A percentile compares a stretch with the other conserved stretches of the same genome.
These are phyloP conservation scores for Eristalis intricaria DNA, from an alignment of 2,888 invertebrate genomes.

Conservation along the genomic window DNA sequence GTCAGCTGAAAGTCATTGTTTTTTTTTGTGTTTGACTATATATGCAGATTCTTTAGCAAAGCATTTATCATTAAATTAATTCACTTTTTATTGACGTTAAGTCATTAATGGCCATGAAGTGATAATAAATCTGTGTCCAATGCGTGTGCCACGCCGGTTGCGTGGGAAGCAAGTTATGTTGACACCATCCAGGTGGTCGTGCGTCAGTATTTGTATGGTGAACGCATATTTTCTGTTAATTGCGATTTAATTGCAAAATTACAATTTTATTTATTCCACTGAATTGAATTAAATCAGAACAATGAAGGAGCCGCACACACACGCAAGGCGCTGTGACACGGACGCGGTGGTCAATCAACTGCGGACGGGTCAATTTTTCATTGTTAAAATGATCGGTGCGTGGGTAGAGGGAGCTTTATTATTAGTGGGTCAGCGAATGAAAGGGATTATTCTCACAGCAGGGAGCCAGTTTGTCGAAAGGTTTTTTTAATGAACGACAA, in stretches of 20 bases:
- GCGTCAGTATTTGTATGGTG: neutral
- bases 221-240: neutral
- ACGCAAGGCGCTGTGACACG: neutral
- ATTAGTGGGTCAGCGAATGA: neutral
- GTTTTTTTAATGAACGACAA: no score
- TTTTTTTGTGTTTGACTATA: neutral
- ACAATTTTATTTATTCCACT: constrained; percentile 2
- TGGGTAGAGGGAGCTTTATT: neutral
- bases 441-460: no score
- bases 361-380: neutral
- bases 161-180: neutral
- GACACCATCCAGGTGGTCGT: neutral
- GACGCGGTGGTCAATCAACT: neutral
- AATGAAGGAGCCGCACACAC: neutral
- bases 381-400: neutral
- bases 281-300: constrained; percentile 48
- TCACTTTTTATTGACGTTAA: constrained; percentile 1
- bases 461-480: no score
- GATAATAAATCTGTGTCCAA: neutral
- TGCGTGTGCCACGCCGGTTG: neutral
- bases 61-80: neutral
- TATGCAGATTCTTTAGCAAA: neutral
- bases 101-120: neutral
- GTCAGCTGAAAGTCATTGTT: neutral
- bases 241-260: neutral